Conservation (phyloP, 2,888 invertebrate species). For the Tenthredo amoena region DNA sequence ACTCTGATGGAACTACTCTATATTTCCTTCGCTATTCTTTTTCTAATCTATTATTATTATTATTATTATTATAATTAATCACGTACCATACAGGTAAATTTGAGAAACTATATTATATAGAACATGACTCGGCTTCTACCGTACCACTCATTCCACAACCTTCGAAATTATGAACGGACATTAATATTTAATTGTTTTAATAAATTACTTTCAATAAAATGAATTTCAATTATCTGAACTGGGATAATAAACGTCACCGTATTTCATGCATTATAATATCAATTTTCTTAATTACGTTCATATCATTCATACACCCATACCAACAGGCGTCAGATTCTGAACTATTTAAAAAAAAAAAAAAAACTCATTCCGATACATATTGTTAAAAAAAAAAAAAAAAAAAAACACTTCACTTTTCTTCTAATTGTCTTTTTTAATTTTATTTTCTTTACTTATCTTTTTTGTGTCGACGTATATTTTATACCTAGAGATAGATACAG, state of each 20-base stretch:
- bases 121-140: not conserved
- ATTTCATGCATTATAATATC: conserved; percentile 26
- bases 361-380: too few relatives aligned
- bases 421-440: not conserved
- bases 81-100: not conserved
- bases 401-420: not conserved
- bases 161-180: conserved; percentile 33
- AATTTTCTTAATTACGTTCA: not conserved
- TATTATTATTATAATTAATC: not conserved
- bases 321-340: not conserved
- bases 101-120: not conserved
- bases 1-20: not conserved
- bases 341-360: not conserved
- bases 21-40: not conserved
- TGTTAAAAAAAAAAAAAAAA: too few relatives aligned
- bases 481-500: not conserved
- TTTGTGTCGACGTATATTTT: not conserved
- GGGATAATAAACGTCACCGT: conserved; percentile 43
- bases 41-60: not conserved
- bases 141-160: not conserved
- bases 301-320: not conserved
- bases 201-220: conserved; percentile 34
- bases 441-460: not conserved
- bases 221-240: conserved; percentile 17
- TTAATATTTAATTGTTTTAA: conserved; percentile 36